These are phyloP conservation scores for Allygus modestus DNA, from an alignment of 2,888 invertebrate species.

Conservation along the genomic window DNA sequence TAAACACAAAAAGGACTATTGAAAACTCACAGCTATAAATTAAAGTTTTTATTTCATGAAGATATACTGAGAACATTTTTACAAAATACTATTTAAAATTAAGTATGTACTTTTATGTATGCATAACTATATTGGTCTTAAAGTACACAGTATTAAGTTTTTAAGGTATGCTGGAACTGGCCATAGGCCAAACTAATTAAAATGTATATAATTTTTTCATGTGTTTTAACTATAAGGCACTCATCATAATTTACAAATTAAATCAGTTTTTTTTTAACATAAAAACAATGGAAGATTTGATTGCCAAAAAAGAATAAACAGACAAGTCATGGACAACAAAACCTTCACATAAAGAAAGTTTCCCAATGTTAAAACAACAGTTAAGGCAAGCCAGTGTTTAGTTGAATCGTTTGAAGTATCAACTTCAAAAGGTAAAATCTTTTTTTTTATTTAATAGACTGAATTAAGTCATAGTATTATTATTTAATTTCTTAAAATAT, in stretches of 20 bases:
- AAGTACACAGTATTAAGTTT: neutral
- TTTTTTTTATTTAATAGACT: too few species aligned
- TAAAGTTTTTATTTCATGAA: neutral
- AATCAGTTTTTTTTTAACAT: too few species aligned
- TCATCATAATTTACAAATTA: neutral
- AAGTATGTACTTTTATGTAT: neutral
- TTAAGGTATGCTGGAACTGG: neutral
- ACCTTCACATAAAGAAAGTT: too few species aligned
- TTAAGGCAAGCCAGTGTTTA: too few species aligned
- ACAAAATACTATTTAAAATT: conserved; percentile 19
- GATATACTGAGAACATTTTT: neutral
- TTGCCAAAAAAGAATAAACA: too few species aligned
- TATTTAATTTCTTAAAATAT: neutral
- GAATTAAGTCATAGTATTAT: too few species aligned
- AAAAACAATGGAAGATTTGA: too few species aligned
- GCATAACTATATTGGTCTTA: neutral
- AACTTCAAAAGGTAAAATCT: too few species aligned
- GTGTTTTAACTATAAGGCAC: conserved; percentile 3
- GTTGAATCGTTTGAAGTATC: too few species aligned
- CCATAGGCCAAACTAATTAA: neutral
- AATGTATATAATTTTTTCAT: neutral
- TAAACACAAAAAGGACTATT: too few species aligned
- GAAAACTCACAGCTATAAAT: neutral
- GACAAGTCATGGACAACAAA: too few species aligned
- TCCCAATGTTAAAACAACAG: too few species aligned